Base-by-base conservation (phyloP, 2,888 invertebrate species). In the Drosophila macrospina region DNA sequence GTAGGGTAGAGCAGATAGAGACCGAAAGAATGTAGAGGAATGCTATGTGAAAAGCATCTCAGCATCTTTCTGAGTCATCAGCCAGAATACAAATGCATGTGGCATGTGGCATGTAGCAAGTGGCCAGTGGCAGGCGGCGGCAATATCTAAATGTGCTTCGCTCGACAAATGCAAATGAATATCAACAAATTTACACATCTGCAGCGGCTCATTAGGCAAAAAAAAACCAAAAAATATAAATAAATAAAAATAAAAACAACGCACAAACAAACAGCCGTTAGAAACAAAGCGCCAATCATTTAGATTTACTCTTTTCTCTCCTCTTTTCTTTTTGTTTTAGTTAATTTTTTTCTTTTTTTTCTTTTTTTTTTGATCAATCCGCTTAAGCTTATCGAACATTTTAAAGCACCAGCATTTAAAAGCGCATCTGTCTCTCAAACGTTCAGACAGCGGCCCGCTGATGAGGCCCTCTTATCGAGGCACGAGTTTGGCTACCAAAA, bases 401-500 rank as follows among this genome's bases (percentile, higher is more conserved):
- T 61, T 41, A 47, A 69, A 66, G 56, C 60, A 55, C 56, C 79
- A 69, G 54, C 73, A 73, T 82, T 84, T 86, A 86, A 86, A 74
- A 84, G 84, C 72, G 62, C 74, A 83, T 83, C 68, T 70, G 50
- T 83, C 73, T 74, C 52, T 34, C 54, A 10, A 11, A 34, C 26
- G 30, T 30, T 8, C 8, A 26, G 28, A 2, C 20, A 2, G 2
- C 20, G 3, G 20, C 2, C 20, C 16, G 28, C 20, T 20, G 20
- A 20, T 20, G 32, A 13, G 16, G 47, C 7, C 11, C 13, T 13
- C 16, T 39, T 79, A 69, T 79, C 60, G 20, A 26, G 54, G 67
- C 71, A 67, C 63, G 55, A 84, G 56, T 57, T 57, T 70, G 69
- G 78, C 82, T 86, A 80, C 82, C 67, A 86, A 74, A 84, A 74